Percentiles rank a stretch among this genome's conserved stretches.
Conservation (phyloP, 2,797 vertebrate species). For the Chelonia mydas region DNA sequence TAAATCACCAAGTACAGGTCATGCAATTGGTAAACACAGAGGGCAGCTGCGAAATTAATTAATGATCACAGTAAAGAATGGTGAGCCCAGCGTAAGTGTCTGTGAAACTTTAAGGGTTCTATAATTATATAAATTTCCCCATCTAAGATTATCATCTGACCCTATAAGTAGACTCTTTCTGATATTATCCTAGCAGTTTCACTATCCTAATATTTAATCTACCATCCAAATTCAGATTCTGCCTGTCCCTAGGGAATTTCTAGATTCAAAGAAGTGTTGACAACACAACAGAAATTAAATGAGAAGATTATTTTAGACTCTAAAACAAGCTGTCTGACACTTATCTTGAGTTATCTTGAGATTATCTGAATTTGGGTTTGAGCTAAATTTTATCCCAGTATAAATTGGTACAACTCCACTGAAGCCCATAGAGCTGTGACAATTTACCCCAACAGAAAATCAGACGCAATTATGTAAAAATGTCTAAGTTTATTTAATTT, state of each 20-base stretch:
- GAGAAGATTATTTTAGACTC: background rate
- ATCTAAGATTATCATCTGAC: background rate
- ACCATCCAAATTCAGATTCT: background rate
- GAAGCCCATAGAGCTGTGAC: background rate
- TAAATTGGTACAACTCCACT: background rate
- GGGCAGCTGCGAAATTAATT: background rate
- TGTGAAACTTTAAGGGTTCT: background rate
- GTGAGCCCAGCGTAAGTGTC: background rate
- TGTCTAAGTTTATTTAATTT: background rate
- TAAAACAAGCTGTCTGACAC: background rate
- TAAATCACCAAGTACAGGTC: background rate
- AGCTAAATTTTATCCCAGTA: background rate
- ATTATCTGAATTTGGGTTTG: background rate
- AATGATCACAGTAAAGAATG: background rate
- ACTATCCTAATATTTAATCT: background rate
- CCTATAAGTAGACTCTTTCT: background rate
- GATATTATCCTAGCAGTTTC: background rate
- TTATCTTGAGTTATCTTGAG: background rate
- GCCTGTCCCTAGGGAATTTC: background rate
- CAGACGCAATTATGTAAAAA: background rate
- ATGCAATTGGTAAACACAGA: background rate
- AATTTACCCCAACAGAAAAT: background rate
- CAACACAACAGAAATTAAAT: background rate
- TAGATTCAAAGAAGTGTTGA: background rate
- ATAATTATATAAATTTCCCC: background rate